Conservation (phyloP, 2,113 vertebrate genomes). For the Megatriorchis doriae region DNA sequence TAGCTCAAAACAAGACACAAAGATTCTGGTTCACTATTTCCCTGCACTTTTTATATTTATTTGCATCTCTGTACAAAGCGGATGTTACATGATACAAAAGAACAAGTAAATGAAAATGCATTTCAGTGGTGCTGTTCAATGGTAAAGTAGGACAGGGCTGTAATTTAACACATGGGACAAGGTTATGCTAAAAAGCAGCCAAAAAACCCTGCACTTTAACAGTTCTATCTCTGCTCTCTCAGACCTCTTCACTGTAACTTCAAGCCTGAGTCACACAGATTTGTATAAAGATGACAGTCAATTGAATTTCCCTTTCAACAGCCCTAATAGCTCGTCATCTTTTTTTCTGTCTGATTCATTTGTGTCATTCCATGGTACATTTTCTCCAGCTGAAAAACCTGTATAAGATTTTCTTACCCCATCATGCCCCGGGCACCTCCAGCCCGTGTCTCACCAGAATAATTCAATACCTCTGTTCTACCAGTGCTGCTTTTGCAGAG, state of each 20-base stretch:
- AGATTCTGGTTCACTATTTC: neutral
- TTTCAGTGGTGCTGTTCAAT: neutral
- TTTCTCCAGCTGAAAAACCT: conserved; percentile 15
- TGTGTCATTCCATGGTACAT: neutral
- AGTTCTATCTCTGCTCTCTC: neutral
- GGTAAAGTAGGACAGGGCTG: neutral
- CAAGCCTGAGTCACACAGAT: conserved; percentile 16
- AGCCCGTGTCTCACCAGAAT: neutral
- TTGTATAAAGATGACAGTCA: conserved; percentile 39
- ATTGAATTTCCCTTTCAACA: conserved; percentile 53
- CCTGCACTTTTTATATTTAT: conserved; percentile 5
- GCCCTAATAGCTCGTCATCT: conserved; percentile 2
- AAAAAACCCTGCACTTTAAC: neutral
- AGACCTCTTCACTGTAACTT: conserved; percentile 2
- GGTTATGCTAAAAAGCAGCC: neutral
- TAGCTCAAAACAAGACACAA: neutral
- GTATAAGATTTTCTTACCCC: neutral
- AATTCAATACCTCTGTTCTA: neutral
- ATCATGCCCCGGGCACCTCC: neutral
- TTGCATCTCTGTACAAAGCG: conserved; percentile 10
- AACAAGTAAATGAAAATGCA: conserved; percentile 1
- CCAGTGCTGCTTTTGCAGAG: neutral
- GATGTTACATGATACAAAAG: neutral
- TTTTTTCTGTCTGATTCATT: conserved; percentile 37
- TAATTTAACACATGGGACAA: conserved; percentile 3